phyloP scores from a whole-genome alignment of 2,888 invertebrate genomes.

The Lycocerus yunnanus region DNA sequence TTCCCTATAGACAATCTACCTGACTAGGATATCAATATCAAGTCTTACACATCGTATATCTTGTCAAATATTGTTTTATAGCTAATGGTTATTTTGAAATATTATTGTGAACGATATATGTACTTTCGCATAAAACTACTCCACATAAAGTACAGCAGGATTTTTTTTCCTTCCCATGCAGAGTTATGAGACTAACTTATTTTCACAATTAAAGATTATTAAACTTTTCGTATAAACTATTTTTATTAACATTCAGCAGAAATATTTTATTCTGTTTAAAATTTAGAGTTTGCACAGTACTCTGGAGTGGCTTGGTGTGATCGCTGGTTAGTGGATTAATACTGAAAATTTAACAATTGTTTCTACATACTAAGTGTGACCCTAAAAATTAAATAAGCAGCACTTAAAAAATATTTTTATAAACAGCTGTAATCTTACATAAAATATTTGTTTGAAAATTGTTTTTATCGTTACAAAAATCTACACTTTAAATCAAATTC shows the following conservation, averaged over 20 bases:
- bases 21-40: conserved; percentile 51
- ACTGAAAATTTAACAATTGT: no score
- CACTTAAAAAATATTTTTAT: no score
- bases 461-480: background rate
- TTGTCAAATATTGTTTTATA: conserved; percentile 50
- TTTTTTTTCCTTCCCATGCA: background rate
- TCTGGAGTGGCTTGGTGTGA: no score
- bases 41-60: conserved; percentile 48
- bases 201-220: background rate
- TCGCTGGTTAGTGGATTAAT: no score
- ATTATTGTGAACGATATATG: conserved; percentile 39
- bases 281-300: no score
- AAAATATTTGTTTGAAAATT: background rate
- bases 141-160: background rate
- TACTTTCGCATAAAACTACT: background rate
- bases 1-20: conserved; percentile 48
- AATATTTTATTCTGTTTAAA: no score
- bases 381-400: no score
- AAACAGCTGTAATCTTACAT: no score
- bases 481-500: background rate
- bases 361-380: no score
- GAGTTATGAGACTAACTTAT: background rate
- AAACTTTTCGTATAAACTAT: background rate
- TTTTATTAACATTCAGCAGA: background rate
- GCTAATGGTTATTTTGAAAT: conserved; percentile 51